These are phyloP conservation scores for Cenopis cana DNA, from an alignment of 2,888 invertebrate genomes.

Conservation along the genomic window DNA sequence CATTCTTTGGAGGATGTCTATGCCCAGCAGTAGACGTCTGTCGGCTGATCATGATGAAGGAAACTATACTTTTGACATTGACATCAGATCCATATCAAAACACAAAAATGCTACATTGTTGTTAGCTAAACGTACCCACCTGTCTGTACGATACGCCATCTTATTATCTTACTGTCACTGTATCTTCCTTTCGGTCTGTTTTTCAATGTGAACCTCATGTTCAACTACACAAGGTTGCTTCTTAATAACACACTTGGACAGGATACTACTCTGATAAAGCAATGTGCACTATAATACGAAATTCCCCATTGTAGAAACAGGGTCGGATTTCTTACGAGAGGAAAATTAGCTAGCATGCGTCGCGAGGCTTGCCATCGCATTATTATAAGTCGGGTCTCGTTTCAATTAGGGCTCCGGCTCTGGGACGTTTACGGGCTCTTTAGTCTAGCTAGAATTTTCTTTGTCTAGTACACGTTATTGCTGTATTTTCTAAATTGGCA, in stretches of 20 bases:
- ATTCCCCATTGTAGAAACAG: constrained; percentile 41
- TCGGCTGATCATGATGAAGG: too few species aligned
- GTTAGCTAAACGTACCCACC: constrained; percentile 23
- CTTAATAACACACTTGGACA: neutral
- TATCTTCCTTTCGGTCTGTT: neutral
- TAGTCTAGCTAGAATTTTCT: neutral
- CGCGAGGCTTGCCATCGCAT: constrained; percentile 11
- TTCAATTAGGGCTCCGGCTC: constrained; percentile 20
- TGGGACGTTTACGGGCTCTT: constrained; percentile 12
- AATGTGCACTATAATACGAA: constrained; percentile 11
- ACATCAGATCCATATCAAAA: neutral
- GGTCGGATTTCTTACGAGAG: constrained; percentile 46
- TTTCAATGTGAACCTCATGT: neutral
- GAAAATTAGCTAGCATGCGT: constrained; percentile 44
- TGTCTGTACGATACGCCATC: constrained; percentile 25
- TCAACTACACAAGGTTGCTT: neutral
- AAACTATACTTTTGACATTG: too few species aligned
- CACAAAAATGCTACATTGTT: neutral
- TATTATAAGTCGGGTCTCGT: constrained; percentile 24
- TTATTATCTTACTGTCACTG: neutral
- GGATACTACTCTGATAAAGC: neutral
- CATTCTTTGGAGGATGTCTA: too few species aligned
- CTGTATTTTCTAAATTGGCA: neutral
- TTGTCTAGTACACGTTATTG: neutral
- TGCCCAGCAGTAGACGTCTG: too few species aligned